Evolutionary conservation across 2,888 invertebrate genomes (phyloP).

Genomic region (Chaetogeoica ovagalla): DNA sequence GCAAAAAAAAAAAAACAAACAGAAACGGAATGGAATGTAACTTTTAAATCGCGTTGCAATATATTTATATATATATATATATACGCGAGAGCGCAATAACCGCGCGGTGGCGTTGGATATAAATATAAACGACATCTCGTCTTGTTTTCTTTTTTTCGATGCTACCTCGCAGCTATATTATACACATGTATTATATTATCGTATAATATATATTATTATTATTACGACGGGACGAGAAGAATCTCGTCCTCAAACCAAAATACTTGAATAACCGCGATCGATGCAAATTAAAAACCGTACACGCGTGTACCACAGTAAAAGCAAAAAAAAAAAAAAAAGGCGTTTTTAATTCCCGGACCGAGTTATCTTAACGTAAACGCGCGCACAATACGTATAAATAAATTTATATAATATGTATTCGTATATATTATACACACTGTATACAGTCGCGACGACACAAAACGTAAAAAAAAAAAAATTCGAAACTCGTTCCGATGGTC

Average conservation of each 20-base stretch:
- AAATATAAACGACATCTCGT: constrained; percentile 37
- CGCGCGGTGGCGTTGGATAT: neutral
- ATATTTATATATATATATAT: too few relatives aligned
- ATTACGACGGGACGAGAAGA: neutral
- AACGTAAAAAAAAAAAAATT: neutral
- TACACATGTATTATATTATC: neutral
- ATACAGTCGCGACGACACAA: too few relatives aligned
- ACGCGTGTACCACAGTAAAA: constrained; percentile 1
- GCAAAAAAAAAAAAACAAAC: too few relatives aligned
- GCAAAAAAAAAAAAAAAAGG: neutral
- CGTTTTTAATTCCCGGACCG: neutral
- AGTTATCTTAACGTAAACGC: too few relatives aligned
- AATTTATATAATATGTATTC: too few relatives aligned
- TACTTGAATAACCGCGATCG: constrained; percentile 19
- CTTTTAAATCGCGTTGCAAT: too few relatives aligned
- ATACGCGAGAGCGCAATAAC: neutral
- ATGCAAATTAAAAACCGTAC: constrained; percentile 30
- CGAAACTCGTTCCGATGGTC: constrained; percentile 21
- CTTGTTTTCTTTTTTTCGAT: constrained; percentile 23
- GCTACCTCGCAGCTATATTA: constrained; percentile 1
- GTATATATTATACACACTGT: too few relatives aligned
- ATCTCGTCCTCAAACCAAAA: constrained; percentile 22
- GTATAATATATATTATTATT: neutral
- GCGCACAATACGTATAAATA: too few relatives aligned
- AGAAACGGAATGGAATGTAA: too few relatives aligned